These are phyloP conservation scores for Thaumetopoea pityocampa DNA, from an alignment of 1,140 invertebrate species.

Conservation along the genomic window DNA sequence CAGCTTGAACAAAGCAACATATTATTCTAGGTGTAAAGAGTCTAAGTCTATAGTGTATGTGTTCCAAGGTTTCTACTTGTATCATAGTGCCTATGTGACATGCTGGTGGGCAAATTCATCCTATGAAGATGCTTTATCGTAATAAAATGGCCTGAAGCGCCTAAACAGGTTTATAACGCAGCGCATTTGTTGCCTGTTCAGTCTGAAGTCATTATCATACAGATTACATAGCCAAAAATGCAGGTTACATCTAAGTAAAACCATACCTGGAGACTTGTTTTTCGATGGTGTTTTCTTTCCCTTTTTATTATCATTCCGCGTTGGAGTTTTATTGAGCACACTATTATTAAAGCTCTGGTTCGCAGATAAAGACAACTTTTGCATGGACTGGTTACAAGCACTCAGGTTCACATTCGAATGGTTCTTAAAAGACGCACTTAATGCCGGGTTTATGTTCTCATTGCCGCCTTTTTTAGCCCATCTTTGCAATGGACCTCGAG, in stretches of 20 bases:
- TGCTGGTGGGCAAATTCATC: too few relatives aligned
- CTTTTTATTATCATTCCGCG: constrained; percentile 68
- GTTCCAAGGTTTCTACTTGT: too few relatives aligned
- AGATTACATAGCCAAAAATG: too few relatives aligned
- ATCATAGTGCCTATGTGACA: too few relatives aligned
- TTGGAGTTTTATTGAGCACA: constrained; percentile 58
- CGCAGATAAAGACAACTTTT: constrained; percentile 76
- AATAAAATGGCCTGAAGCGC: too few relatives aligned
- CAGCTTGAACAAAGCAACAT: too few relatives aligned
- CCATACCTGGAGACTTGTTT: constrained; percentile 79
- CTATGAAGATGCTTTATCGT: too few relatives aligned
- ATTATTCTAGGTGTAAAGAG: too few relatives aligned
- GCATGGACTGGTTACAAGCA: constrained; percentile 76
- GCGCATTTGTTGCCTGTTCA: too few relatives aligned
- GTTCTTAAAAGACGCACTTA: constrained; percentile 60
- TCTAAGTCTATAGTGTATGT: constrained; percentile 4
- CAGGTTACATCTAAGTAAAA: background rate
- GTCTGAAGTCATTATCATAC: too few relatives aligned
- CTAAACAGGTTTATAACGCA: too few relatives aligned
- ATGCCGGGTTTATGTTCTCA: constrained; percentile 56
- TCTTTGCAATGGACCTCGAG: constrained; percentile 84
- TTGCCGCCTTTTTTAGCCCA: constrained; percentile 83
- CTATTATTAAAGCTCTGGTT: constrained; percentile 74
- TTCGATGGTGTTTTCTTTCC: constrained; percentile 82
- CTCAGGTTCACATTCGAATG: constrained; percentile 62